A percentile compares a stretch with the other conserved stretches of the same genome.
Evolutionary conservation across 2,113 vertebrate genomes (phyloP).

Genomic region (Arvicanthis niloticus): DNA sequence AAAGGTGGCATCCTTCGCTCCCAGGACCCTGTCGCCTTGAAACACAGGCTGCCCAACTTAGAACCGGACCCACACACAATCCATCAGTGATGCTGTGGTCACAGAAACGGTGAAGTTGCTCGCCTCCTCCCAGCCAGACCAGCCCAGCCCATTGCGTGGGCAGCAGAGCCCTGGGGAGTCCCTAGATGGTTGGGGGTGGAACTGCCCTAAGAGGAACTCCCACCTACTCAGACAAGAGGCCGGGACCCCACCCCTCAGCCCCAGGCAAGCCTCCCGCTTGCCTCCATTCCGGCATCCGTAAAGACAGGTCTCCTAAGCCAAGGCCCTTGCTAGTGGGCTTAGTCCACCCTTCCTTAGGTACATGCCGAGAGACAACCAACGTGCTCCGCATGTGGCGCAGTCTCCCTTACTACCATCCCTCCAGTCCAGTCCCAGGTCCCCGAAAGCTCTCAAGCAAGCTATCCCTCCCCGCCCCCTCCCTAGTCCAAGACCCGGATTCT

Average conservation of each 20-base stretch:
- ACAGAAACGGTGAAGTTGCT: not conserved
- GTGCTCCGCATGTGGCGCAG: constrained; percentile 61
- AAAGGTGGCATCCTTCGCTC: not conserved
- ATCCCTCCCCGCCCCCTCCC: constrained; percentile 21
- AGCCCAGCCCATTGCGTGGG: not conserved
- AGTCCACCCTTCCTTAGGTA: not conserved
- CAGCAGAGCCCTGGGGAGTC: constrained; percentile 53
- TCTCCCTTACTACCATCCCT: constrained; percentile 61
- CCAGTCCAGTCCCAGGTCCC: constrained; percentile 10
- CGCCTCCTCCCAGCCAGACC: constrained; percentile 19
- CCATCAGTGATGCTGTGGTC: not conserved
- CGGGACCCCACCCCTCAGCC: not conserved
- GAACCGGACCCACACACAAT: not conserved
- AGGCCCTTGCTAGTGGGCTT: not conserved
- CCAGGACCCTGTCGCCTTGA: not conserved
- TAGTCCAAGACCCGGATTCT: constrained; percentile 39
- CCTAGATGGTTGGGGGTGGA: constrained; percentile 37
- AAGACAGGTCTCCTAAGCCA: not conserved
- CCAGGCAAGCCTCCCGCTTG: not conserved
- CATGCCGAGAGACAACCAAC: not conserved
- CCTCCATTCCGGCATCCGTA: not conserved
- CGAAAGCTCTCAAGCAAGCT: not conserved
- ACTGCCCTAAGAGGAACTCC: constrained; percentile 9
- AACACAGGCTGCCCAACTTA: not conserved
- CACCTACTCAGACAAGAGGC: constrained; percentile 13